A percentile compares a stretch with the other conserved stretches of the same genome.
Conservation (phyloP, 2,113 vertebrate species). For the Chloropsis hardwickii region DNA sequence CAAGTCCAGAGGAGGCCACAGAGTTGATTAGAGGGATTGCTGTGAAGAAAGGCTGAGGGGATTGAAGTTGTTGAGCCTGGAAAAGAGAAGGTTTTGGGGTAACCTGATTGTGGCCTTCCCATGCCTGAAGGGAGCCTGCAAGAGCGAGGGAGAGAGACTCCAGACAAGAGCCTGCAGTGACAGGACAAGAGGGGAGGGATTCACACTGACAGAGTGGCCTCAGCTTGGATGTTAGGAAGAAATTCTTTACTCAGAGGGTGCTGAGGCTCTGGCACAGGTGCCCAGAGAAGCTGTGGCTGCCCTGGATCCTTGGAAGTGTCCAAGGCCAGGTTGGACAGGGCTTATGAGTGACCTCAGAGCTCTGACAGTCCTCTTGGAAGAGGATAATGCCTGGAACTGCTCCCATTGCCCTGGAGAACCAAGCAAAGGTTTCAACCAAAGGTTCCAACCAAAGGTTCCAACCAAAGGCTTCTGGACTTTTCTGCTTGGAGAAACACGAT, state of each 20-base stretch:
- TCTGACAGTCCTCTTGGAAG: background rate
- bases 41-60: background rate
- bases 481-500: background rate
- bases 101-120: background rate
- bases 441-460: background rate
- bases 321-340: fast-evolving
- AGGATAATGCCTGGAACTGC: background rate
- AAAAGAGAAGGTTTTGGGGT: background rate
- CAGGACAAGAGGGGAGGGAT: background rate
- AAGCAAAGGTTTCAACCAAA: background rate
- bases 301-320: background rate
- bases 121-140: background rate
- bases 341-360: background rate
- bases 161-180: background rate
- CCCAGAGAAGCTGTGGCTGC: background rate
- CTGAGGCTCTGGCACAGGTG: fast-evolving
- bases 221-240: background rate
- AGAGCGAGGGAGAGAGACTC: too few relatives aligned
- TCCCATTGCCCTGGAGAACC: background rate
- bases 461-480: background rate
- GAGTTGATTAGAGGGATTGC: background rate
- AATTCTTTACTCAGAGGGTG: background rate
- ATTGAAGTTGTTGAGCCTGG: background rate
- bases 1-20: background rate
- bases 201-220: background rate